These are phyloP conservation scores for Heterochromis multidens DNA, from an alignment of 2,113 vertebrate species.

Conservation along the genomic window DNA sequence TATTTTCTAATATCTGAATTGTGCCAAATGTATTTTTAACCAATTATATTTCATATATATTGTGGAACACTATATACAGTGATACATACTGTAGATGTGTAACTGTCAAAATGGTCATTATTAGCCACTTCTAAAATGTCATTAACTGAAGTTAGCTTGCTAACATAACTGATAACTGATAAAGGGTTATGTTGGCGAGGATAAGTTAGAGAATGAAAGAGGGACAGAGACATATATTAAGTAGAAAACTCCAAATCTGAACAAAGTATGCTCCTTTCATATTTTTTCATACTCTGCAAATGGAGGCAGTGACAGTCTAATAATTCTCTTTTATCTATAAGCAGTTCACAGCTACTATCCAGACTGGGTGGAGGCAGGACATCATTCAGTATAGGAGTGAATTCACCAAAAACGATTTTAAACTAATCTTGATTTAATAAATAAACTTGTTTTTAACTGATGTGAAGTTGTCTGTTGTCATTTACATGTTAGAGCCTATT, in stretches of 20 bases:
- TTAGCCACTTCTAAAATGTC: neutral
- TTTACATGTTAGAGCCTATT: neutral
- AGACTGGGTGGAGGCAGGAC: neutral
- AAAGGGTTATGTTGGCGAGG: neutral
- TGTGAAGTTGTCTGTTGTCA: neutral
- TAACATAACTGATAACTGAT: neutral
- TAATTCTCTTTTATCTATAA: neutral
- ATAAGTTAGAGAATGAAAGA: neutral
- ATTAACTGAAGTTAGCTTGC: neutral
- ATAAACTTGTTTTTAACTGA: neutral
- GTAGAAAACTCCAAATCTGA: neutral
- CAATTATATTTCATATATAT: too few relatives aligned
- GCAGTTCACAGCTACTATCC: neutral
- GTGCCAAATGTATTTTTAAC: too few relatives aligned
- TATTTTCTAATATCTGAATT: too few relatives aligned
- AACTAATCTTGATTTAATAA: neutral
- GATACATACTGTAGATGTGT: neutral
- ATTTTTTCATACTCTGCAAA: neutral
- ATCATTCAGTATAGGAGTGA: neutral
- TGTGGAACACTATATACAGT: neutral
- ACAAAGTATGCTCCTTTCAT: neutral
- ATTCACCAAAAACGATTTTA: neutral
- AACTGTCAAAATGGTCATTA: neutral
- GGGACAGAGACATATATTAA: neutral
- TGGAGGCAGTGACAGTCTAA: neutral